Evolutionary conservation across 2,797 vertebrate species (phyloP), one percentile per base, ranked within the genome.

Genomic region (Sebastes variabilis): DNA sequence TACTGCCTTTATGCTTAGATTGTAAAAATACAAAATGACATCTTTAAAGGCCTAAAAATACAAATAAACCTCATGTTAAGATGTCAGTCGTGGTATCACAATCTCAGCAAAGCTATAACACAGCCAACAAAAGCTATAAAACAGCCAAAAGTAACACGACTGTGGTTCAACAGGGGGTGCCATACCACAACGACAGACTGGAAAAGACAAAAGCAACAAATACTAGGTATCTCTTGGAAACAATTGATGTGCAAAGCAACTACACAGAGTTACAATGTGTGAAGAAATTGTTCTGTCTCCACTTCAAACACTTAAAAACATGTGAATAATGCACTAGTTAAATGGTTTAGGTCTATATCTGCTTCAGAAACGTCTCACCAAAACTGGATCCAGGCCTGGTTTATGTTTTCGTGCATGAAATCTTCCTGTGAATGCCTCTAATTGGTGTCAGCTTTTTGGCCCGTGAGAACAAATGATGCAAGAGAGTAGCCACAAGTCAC

Each of bases 121-220:
- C 38, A 66, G 61, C 46, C 58, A 72, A 85, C 10, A 49, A 36
- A 54, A 52, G 38, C n/a, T 12, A 13, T 11, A 20, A 36, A 54
- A 52, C 38, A 66, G 61, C 38, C 58, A 72, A 85, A 79, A 79
- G 79, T 77, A 87, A 42, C 66, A 78, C 62, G 72, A 22, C 52
- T 72, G 66, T 72, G 66, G 54, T 72, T 88, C 81, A 87, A 73
- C 72, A 85, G 82, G 77, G 85, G 85, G 80, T 74, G 89, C 87
- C 77, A 80, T 56, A 77, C 68, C 38, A 73, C 89, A 88, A 25
- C 27, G 13, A 34, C 32, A 77, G 34, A 62, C 70, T 68, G 54
- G 34, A 59, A 66, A 20, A 49, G 58, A 65, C 46, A 80, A 82
- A 34, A 2, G 13, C n/a, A 14, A 68, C 10, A 30, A 42, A 70